These are phyloP conservation scores for Alloplasta piceator DNA, from an alignment of 2,888 invertebrate species.

Conservation along the genomic window DNA sequence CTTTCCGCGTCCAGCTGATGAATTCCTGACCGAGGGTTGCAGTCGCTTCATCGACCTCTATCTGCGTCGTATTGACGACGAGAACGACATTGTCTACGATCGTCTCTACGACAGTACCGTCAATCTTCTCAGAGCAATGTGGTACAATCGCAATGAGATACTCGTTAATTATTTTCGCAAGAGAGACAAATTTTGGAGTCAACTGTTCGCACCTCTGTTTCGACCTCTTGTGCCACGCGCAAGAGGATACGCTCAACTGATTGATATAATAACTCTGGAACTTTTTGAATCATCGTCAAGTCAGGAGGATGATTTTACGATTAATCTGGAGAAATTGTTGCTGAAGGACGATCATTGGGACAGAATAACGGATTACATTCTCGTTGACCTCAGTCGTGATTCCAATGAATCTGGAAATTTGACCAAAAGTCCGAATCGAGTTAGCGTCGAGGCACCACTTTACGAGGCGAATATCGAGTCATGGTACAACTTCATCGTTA, in stretches of 20 bases:
- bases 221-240: constrained; percentile 75
- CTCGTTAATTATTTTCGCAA: constrained; percentile 82
- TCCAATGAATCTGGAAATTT: background rate
- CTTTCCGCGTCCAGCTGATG: constrained; percentile 80
- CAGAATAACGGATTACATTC: constrained; percentile 75
- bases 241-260: constrained; percentile 80
- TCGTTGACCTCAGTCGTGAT: constrained; percentile 55
- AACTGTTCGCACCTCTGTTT: constrained; percentile 80
- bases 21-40: constrained; percentile 81
- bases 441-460: constrained; percentile 70
- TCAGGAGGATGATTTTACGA: constrained; percentile 77
- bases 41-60: constrained; percentile 81
- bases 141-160: constrained; percentile 82
- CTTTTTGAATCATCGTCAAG: constrained; percentile 78
- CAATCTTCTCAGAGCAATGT: constrained; percentile 81
- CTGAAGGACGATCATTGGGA: constrained; percentile 77
- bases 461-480: constrained; percentile 81
- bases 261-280: constrained; percentile 81
- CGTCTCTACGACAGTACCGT: constrained; percentile 81
- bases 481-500: constrained; percentile 81
- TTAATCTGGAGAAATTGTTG: constrained; percentile 78
- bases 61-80: constrained; percentile 77
- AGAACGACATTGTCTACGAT: constrained; percentile 79
- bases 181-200: constrained; percentile 81
- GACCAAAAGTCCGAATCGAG: constrained; percentile 23